Evolutionary conservation across 2,888 invertebrate genomes (phyloP).

Genomic region (Taphrorychus bicolor): DNA sequence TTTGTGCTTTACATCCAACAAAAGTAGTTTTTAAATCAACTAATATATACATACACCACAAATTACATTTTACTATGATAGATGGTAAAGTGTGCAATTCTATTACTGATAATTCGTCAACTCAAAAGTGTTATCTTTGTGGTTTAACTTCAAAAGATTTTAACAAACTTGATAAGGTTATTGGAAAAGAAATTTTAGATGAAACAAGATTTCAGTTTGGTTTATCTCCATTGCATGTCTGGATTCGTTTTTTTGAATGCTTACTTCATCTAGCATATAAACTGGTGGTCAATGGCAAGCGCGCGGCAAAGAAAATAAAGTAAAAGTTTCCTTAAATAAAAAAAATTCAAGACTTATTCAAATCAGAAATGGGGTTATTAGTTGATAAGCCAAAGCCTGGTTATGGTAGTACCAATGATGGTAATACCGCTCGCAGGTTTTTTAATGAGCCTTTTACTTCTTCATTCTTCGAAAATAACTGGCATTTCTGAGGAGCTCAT

Average conservation of each 20-base stretch:
- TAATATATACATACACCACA: too few relatives aligned
- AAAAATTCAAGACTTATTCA: slow-evolving; percentile 14
- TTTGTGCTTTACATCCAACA: too few relatives aligned
- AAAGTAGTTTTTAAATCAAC: too few relatives aligned
- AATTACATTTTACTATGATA: too few relatives aligned
- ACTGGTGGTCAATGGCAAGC: slow-evolving; percentile 4
- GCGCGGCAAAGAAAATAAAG: background rate
- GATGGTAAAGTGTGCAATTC: too few relatives aligned
- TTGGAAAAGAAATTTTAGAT: slow-evolving; percentile 15
- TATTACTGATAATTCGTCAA: too few relatives aligned
- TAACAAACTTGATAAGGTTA: slow-evolving; percentile 10
- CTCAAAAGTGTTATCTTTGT: slow-evolving; percentile 25
- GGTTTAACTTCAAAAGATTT: slow-evolving; percentile 21
- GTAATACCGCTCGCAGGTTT: slow-evolving; percentile 43
- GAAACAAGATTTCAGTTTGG: too few relatives aligned
- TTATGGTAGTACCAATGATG: slow-evolving; percentile 42
- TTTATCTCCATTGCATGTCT: too few relatives aligned
- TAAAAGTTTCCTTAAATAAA: slow-evolving; percentile 4
- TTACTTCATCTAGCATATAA: too few relatives aligned
- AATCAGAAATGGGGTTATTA: slow-evolving; percentile 8
- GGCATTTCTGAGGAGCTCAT: too few relatives aligned
- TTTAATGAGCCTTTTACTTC: slow-evolving; percentile 32
- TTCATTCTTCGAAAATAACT: slow-evolving; percentile 29
- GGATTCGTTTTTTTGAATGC: too few relatives aligned
- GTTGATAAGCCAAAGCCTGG: slow-evolving; percentile 43